These are phyloP conservation scores for Lepidiolamprologus cunningtoni DNA, from an alignment of 2,113 vertebrate species.

Conservation along the genomic window DNA sequence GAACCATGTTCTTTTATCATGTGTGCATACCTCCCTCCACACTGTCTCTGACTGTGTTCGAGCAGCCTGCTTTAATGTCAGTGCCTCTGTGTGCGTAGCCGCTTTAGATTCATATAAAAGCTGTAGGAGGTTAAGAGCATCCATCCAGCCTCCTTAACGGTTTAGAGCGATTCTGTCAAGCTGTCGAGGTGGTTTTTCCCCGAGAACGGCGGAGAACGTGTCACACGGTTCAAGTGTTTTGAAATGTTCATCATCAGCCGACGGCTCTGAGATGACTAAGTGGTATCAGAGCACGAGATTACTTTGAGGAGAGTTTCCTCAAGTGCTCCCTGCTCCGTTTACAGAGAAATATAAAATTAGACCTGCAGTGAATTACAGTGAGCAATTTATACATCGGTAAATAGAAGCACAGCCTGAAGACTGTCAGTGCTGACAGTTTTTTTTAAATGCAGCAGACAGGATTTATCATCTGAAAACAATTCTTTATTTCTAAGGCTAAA, in stretches of 20 bases:
- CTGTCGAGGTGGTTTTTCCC: constrained; percentile 2
- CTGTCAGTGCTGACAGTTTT: neutral
- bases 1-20: neutral
- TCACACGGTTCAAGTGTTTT: constrained; percentile 28
- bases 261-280: constrained; percentile 7
- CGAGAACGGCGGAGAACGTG: neutral
- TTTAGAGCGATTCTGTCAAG: constrained; percentile 35
- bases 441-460: neutral
- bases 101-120: constrained; percentile 3
- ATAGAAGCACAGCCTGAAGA: neutral
- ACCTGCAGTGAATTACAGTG: neutral
- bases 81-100: neutral
- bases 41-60: neutral
- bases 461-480: neutral
- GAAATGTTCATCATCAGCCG: constrained; percentile 4
- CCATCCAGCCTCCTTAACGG: constrained; percentile 33
- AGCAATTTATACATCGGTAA: neutral
- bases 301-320: neutral
- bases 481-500: neutral
- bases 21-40: neutral
- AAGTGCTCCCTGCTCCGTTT: neutral
- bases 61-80: neutral
- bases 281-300: neutral
- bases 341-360: neutral
- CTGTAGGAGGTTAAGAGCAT: constrained; percentile 41